phyloP scores from a whole-genome alignment of 2,113 vertebrate species.

The Pseudopipra pipra region DNA sequence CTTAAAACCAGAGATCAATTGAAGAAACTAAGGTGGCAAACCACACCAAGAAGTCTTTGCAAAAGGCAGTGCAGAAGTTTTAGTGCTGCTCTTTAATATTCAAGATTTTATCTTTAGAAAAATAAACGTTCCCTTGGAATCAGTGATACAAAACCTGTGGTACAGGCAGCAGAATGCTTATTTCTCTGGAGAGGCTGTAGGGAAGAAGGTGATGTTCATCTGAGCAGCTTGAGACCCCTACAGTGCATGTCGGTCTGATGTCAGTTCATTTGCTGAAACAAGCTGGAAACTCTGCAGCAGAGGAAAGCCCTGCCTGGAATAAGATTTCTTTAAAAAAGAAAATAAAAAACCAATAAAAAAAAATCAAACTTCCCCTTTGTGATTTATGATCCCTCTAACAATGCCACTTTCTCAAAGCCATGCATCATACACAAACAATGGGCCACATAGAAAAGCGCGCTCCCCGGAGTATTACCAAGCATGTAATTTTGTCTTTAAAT shows the following conservation, averaged over 20 bases:
- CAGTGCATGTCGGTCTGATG: accelerated
- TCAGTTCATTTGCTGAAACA: neutral
- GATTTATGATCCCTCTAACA: conserved; percentile 68
- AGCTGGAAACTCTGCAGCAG: neutral
- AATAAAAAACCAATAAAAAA: neutral
- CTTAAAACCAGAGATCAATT: neutral
- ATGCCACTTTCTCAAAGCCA: conserved; percentile 71
- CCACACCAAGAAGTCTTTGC: neutral
- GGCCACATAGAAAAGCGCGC: conserved; percentile 60
- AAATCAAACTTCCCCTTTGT: conserved; percentile 33
- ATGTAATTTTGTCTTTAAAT: conserved; percentile 80
- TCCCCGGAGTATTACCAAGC: conserved; percentile 70
- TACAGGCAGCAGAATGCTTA: neutral
- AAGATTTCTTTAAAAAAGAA: neutral
- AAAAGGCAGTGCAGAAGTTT: neutral
- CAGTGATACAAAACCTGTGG: neutral
- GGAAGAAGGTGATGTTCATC: neutral
- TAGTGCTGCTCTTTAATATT: neutral
- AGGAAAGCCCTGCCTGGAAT: conserved; percentile 22
- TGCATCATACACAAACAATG: conserved; percentile 71
- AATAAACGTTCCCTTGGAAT: conserved; percentile 13
- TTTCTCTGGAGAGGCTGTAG: neutral
- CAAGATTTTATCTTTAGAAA: neutral
- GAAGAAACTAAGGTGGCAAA: conserved; percentile 11
- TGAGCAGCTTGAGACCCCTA: neutral